Conservation (phyloP, 2,797 vertebrate species). For the Heliangelus exortis region DNA sequence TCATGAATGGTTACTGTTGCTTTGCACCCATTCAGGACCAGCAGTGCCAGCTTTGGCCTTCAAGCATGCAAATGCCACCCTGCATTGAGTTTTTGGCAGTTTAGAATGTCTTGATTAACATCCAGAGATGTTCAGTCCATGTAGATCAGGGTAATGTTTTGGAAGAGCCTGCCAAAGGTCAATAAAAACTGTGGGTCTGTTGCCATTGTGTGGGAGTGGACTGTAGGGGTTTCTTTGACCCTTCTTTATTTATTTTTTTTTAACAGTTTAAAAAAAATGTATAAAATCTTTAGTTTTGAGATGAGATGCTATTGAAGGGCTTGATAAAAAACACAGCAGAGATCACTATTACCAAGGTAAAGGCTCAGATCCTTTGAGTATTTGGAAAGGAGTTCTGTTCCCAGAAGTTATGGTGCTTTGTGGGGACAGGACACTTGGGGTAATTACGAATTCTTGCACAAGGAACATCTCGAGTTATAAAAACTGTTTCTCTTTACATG, state of each 20-base stretch:
- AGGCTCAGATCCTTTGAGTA: accelerated
- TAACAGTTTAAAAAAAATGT: background rate
- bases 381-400: background rate
- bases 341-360: background rate
- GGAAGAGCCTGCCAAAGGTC: background rate
- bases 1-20: background rate
- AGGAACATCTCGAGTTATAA: background rate
- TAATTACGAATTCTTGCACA: background rate
- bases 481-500: background rate
- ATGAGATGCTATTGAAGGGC: background rate
- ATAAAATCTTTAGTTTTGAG: background rate
- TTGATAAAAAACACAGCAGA: background rate
- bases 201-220: background rate
- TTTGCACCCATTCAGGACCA: background rate
- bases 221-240: background rate
- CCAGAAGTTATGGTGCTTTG: background rate
- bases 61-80: background rate
- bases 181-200: background rate
- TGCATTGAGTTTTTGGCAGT: background rate
- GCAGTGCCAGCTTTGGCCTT: accelerated
- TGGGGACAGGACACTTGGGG: background rate
- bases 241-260: too few species aligned
- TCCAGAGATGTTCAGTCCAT: accelerated
- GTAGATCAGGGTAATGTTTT: background rate
- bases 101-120: background rate